A percentile compares a stretch with the other conserved stretches of the same genome.
phyloP scores from a whole-genome alignment of 2,113 vertebrate species.

The Casuarius casuarius region DNA sequence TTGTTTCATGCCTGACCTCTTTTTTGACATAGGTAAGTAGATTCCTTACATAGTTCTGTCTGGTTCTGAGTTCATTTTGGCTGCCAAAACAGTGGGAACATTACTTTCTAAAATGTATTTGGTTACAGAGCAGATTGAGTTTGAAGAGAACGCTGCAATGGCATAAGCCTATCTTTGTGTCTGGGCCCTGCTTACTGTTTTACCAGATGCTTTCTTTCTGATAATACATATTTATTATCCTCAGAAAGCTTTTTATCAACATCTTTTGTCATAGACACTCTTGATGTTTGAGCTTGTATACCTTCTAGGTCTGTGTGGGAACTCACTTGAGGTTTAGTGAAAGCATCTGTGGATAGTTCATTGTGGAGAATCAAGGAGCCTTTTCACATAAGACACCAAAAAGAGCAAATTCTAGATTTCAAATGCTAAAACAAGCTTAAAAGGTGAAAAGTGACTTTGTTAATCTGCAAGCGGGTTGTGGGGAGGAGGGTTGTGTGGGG shows the following conservation, averaged over 20 bases:
- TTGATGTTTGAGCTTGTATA: not conserved
- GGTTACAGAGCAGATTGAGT: slow-evolving; percentile 28
- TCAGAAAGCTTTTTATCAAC: slow-evolving; percentile 11
- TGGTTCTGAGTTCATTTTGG: not conserved
- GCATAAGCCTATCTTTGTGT: slow-evolving; percentile 10
- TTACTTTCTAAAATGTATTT: not conserved
- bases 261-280: not conserved
- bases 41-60: slow-evolving; percentile 21
- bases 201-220: not conserved
- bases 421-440: not conserved
- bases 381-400: not conserved
- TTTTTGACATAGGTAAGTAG: slow-evolving; percentile 6
- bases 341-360: not conserved
- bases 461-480: not conserved
- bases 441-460: not conserved
- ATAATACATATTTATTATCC: not conserved
- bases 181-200: not conserved
- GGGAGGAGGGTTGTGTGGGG: no score
- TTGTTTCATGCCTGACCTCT: not conserved
- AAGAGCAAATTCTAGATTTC: not conserved
- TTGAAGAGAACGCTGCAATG: not conserved
- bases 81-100: not conserved
- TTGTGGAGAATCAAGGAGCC: not conserved
- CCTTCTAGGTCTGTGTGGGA: not conserved
- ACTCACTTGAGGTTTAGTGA: not conserved